A percentile compares a stretch with the other conserved stretches of the same genome.
Evolutionary conservation across 2,797 vertebrate species (phyloP).

Genomic region (Alauda arvensis): DNA sequence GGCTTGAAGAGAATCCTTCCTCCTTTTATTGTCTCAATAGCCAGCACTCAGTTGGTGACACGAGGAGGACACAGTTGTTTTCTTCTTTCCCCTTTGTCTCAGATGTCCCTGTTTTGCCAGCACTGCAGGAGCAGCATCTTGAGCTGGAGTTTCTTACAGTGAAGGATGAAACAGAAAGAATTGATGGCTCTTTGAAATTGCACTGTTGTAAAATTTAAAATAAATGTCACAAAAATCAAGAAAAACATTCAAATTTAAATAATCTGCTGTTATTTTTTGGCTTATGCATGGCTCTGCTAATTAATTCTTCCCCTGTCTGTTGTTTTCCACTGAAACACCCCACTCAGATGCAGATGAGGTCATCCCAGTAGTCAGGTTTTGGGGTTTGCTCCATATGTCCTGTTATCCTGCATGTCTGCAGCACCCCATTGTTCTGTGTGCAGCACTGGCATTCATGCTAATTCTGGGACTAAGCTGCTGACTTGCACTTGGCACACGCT

Average conservation of each 20-base stretch:
- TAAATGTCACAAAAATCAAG: background rate
- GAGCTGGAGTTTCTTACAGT: background rate
- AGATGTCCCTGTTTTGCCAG: background rate
- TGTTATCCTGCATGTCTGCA: background rate
- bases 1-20: conserved; percentile 6
- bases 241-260: background rate
- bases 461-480: conserved; percentile 24
- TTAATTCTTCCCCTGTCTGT: background rate
- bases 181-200: background rate
- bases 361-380: background rate
- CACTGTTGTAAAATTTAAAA: background rate
- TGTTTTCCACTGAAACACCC: conserved; percentile 2
- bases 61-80: background rate
- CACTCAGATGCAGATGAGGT: background rate
- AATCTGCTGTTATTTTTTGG: background rate
- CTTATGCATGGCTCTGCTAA: background rate
- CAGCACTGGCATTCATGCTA: background rate
- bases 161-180: background rate
- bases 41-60: background rate
- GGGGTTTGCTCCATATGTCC: background rate
- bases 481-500: background rate
- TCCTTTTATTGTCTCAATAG: background rate
- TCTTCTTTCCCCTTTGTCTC: background rate
- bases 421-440: background rate
- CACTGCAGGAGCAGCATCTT: background rate